Evolutionary conservation across 2,113 vertebrate genomes (phyloP).

Genomic region (Syngnathus scovelli): DNA sequence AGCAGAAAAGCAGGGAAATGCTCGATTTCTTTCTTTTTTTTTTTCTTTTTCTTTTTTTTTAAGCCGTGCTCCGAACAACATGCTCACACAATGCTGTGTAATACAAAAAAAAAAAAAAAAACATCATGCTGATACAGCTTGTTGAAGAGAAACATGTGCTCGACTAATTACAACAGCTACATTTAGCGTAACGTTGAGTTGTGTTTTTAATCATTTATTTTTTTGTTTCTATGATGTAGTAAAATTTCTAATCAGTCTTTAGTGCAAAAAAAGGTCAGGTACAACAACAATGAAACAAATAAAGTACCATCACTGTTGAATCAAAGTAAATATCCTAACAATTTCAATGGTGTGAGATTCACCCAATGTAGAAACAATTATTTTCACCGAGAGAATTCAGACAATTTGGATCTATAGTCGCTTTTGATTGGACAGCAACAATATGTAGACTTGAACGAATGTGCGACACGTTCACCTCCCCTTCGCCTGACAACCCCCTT

Average conservation of each 20-base stretch:
- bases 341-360: background rate
- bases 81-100: too few relatives aligned
- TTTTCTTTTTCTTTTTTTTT: too few relatives aligned
- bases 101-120: too few relatives aligned
- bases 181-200: too few relatives aligned
- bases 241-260: too few relatives aligned
- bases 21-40: background rate
- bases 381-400: background rate
- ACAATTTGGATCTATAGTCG: background rate
- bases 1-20: background rate
- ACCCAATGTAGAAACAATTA: background rate
- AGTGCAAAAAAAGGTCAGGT: too few relatives aligned
- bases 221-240: too few relatives aligned
- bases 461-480: background rate
- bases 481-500: conserved; percentile 7
- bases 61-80: too few relatives aligned
- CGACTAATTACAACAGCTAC: too few relatives aligned
- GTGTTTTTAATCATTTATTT: too few relatives aligned
- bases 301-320: background rate
- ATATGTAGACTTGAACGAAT: background rate
- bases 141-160: too few relatives aligned
- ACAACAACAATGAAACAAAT: background rate
- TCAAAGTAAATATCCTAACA: background rate
- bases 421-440: background rate
- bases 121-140: too few relatives aligned